A percentile compares a stretch with the other conserved stretches of the same genome.
These are phyloP conservation scores for Poicephalus gulielmi DNA, from an alignment of 2,113 vertebrate genomes.

Conservation along the genomic window DNA sequence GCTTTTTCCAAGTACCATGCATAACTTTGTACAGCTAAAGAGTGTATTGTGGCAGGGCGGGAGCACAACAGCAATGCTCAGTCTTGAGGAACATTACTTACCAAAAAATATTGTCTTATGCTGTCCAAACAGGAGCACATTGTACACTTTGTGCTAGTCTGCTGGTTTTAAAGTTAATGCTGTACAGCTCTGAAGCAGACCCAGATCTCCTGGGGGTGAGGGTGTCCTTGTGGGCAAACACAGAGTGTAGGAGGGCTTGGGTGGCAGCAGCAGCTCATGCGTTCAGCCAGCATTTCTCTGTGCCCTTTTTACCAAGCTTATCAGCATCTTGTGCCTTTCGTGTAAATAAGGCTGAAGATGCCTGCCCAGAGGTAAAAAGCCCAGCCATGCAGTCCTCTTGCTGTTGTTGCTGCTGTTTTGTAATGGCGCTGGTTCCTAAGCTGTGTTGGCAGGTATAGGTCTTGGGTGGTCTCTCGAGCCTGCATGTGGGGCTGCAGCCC, in stretches of 20 bases:
- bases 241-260: not conserved
- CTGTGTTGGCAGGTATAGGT: fast-evolving
- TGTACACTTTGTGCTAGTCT: not conserved
- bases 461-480: not conserved
- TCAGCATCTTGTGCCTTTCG: not conserved
- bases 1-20: not conserved
- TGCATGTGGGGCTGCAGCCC: fast-evolving
- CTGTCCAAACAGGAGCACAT: not conserved
- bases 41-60: not conserved
- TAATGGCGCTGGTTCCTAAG: not conserved
- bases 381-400: not conserved
- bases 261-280: not conserved
- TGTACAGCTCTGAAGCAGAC: not conserved
- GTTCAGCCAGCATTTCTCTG: not conserved
- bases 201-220: fast-evolving
- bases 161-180: not conserved
- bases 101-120: not conserved
- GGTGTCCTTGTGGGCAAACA: fast-evolving
- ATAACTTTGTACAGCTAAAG: not conserved
- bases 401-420: not conserved
- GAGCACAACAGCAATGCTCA: not conserved
- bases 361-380: not conserved
- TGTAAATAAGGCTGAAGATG: not conserved
- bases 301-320: not conserved
- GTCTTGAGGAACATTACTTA: not conserved